These are phyloP conservation scores for Axea sp. DNA, from an alignment of 2,888 invertebrate genomes.

Conservation along the genomic window DNA sequence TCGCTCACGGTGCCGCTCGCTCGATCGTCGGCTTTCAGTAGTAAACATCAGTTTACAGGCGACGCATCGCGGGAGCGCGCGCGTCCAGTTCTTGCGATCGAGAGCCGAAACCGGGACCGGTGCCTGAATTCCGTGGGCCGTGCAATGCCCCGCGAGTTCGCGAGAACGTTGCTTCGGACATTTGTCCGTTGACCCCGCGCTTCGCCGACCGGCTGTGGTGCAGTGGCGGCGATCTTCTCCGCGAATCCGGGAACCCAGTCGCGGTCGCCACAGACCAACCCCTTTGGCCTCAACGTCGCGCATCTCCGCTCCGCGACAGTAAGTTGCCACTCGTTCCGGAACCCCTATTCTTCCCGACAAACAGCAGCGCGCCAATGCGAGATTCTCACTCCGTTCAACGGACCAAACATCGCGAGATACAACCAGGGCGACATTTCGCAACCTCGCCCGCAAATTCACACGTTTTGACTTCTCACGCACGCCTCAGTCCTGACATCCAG, in stretches of 20 bases:
- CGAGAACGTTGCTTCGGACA: slow-evolving; percentile 10
- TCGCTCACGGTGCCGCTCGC: slow-evolving; percentile 23
- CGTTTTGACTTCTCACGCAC: too few species aligned
- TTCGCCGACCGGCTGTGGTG: slow-evolving; percentile 33
- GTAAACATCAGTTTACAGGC: slow-evolving; percentile 55
- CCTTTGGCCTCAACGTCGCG: slow-evolving; percentile 11
- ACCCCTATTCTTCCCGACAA: too few species aligned
- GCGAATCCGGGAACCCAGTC: slow-evolving; percentile 16
- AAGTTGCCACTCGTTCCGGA: slow-evolving; percentile 11
- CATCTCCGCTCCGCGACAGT: slow-evolving; percentile 4
- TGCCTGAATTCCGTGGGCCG: not conserved
- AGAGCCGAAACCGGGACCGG: too few species aligned
- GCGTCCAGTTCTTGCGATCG: not conserved
- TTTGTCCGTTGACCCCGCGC: slow-evolving; percentile 41
- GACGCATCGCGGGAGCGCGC: slow-evolving; percentile 16
- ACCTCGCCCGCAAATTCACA: too few species aligned
- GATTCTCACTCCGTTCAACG: too few species aligned
- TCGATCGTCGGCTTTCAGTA: slow-evolving; percentile 54
- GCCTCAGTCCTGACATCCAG: too few species aligned
- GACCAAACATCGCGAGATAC: too few species aligned
- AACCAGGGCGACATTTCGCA: too few species aligned
- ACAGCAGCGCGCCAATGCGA: too few species aligned
- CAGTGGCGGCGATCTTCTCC: slow-evolving; percentile 23
- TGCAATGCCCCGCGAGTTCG: slow-evolving; percentile 10
- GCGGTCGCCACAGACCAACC: slow-evolving; percentile 13